phyloP scores from a whole-genome alignment of 2,797 vertebrate species.

The Philypnodon macrostomus region DNA sequence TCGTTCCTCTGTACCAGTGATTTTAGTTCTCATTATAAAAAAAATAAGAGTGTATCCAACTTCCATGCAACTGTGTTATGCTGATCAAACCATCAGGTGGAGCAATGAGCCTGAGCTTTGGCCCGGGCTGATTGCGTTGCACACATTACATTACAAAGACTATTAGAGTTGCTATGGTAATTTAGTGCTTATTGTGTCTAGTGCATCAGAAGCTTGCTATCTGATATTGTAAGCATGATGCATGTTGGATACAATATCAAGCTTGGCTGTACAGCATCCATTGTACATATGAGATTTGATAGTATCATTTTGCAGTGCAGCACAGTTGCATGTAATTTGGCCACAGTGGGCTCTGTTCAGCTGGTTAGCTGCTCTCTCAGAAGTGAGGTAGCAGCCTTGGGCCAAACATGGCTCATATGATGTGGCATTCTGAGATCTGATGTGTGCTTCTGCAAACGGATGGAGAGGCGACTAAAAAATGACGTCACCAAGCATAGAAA shows the following conservation, averaged over 20 bases:
- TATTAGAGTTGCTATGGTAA: slow-evolving; percentile 69
- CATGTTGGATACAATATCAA: neutral
- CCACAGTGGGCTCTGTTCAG: slow-evolving; percentile 17
- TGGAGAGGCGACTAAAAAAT: slow-evolving; percentile 6
- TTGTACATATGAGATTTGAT: neutral
- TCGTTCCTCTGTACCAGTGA: slow-evolving; percentile 10
- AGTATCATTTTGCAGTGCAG: slow-evolving; percentile 9
- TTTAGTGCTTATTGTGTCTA: slow-evolving; percentile 37
- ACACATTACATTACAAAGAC: slow-evolving; percentile 21
- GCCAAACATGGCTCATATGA: slow-evolving; percentile 48
- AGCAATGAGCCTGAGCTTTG: slow-evolving; percentile 54
- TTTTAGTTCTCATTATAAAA: neutral
- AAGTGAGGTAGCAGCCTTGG: slow-evolving; percentile 37
- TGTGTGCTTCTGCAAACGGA: slow-evolving; percentile 35
- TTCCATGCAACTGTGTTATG: slow-evolving; percentile 39
- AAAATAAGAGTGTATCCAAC: neutral
- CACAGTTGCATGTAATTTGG: slow-evolving; percentile 30
- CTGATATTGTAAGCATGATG: slow-evolving; percentile 4
- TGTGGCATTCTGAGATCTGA: slow-evolving; percentile 35
- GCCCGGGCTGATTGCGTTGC: slow-evolving; percentile 21
- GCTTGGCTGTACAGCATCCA: neutral
- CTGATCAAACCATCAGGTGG: slow-evolving; percentile 60
- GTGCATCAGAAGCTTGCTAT: slow-evolving; percentile 17
- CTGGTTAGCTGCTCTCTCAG: slow-evolving; percentile 33
- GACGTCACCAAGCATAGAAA: slow-evolving; percentile 1